Percentiles rank a stretch among this genome's conserved stretches.
These are phyloP conservation scores for Oeneis ivallda DNA, from an alignment of 2,888 invertebrate species.

Conservation along the genomic window DNA sequence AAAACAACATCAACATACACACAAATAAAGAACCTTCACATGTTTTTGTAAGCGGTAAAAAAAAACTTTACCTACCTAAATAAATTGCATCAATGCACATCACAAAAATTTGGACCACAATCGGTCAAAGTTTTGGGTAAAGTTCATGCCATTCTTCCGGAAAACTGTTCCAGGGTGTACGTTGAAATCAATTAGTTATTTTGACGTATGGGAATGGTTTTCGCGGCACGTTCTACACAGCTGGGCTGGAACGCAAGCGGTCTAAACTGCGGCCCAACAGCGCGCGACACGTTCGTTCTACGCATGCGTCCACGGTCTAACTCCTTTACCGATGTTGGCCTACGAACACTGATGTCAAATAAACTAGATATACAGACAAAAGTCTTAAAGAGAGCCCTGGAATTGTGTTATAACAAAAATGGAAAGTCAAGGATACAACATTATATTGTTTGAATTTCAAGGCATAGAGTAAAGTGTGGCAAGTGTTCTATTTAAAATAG, in stretches of 20 bases:
- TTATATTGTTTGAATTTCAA: too few species aligned
- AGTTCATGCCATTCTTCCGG: conserved; percentile 32
- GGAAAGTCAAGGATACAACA: too few species aligned
- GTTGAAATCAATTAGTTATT: conserved; percentile 68
- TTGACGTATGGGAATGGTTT: conserved; percentile 54
- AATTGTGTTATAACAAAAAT: too few species aligned
- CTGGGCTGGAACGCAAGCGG: conserved; percentile 50
- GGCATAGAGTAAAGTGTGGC: too few species aligned
- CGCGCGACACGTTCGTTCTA: conserved; percentile 40
- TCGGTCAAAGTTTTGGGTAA: conserved; percentile 35
- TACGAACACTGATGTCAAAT: conserved; percentile 32
- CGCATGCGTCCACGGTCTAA: conserved; percentile 57
- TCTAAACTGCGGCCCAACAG: conserved; percentile 56
- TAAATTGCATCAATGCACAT: conserved; percentile 38
- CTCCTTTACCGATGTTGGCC: conserved; percentile 24
- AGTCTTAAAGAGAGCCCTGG: too few species aligned
- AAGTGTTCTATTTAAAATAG: too few species aligned
- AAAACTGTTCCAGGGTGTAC: conserved; percentile 49
- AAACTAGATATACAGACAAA: not conserved
- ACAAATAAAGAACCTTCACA: not conserved
- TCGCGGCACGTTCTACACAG: conserved; percentile 46
- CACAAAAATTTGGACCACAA: conserved; percentile 42
- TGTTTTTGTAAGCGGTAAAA: conserved; percentile 29
- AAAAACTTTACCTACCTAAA: conserved; percentile 46
- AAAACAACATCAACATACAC: not conserved